Evolutionary conservation across 2,888 invertebrate genomes (phyloP).

Genomic region (Melikaiella ostensackeni): DNA sequence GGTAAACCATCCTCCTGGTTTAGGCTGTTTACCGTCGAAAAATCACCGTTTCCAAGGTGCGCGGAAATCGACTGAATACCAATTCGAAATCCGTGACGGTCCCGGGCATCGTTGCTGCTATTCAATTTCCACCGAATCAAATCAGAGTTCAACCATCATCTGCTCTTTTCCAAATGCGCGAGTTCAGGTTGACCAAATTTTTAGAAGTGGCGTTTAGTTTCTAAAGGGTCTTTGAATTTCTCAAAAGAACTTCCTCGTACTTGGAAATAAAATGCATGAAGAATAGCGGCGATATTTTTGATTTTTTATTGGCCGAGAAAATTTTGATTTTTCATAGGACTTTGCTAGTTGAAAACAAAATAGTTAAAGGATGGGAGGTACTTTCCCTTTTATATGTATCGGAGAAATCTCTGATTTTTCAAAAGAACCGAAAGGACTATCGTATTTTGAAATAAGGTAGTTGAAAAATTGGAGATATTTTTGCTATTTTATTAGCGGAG

Average conservation of each 20-base stretch:
- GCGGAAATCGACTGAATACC: conserved; percentile 73
- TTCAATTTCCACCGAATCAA: conserved; percentile 69
- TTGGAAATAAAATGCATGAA: conserved; percentile 17
- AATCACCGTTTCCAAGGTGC: conserved; percentile 72
- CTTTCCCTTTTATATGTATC: background rate
- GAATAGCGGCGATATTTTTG: conserved; percentile 1
- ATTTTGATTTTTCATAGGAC: background rate
- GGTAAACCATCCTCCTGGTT: conserved; percentile 43
- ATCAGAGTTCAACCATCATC: conserved; percentile 56
- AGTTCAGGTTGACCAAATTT: background rate
- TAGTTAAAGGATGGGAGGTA: background rate
- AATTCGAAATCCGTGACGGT: conserved; percentile 73
- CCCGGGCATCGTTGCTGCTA: conserved; percentile 66
- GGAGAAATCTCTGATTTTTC: background rate
- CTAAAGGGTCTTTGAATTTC: conserved; percentile 7
- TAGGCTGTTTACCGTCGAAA: conserved; percentile 65
- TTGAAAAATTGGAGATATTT: background rate
- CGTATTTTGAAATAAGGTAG: background rate
- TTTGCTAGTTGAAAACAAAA: background rate
- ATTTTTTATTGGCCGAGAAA: conserved; percentile 9
- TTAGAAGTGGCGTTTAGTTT: conserved; percentile 17
- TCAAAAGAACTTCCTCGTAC: conserved; percentile 18
- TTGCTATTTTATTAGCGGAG: background rate
- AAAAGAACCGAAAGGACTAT: background rate
- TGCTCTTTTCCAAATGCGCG: conserved; percentile 16